A percentile compares a stretch with the other conserved stretches of the same genome.
phyloP scores from a whole-genome alignment of 1,140 invertebrate genomes.

The Polyergus mexicanus region DNA sequence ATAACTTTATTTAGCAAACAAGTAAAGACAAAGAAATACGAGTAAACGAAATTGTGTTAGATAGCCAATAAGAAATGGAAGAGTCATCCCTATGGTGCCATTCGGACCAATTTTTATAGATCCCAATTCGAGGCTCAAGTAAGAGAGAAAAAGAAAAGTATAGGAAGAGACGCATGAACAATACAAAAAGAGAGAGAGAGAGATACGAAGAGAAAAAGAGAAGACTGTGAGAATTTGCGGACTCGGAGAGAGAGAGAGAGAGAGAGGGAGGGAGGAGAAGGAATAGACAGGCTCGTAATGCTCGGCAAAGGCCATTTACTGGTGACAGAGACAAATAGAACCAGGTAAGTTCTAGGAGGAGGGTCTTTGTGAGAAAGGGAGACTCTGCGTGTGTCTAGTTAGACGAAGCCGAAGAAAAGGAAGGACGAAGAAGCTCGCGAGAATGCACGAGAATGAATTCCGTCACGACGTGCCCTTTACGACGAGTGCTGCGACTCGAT shows the following conservation, averaged over 20 bases:
- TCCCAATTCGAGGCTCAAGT: conserved; percentile 25
- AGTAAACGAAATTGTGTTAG: conserved; percentile 49
- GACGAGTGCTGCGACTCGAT: conserved; percentile 58
- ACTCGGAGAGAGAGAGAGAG: conserved; percentile 42
- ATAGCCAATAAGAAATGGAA: conserved; percentile 63
- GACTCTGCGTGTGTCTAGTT: conserved; percentile 60
- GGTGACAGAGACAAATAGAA: conserved; percentile 80
- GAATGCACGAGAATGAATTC: conserved; percentile 69
- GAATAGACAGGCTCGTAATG: conserved; percentile 54
- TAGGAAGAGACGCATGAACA: conserved; percentile 2
- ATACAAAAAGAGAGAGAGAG: conserved; percentile 23
- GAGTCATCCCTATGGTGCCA: conserved; percentile 50
- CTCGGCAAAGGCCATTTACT: conserved; percentile 76
- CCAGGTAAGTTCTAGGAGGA: conserved; percentile 65
- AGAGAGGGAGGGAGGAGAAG: conserved; percentile 47
- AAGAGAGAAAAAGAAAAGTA: conserved; percentile 29
- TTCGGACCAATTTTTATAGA: conserved; percentile 66
- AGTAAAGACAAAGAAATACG: conserved; percentile 22
- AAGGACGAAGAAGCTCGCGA: conserved; percentile 49
- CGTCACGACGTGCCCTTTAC: conserved; percentile 63
- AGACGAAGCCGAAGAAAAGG: conserved; percentile 62
- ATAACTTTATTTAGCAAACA: background rate
- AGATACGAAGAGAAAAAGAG: conserved; percentile 40
- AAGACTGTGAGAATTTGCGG: conserved; percentile 36
- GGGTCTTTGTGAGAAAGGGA: conserved; percentile 25